phyloP scores from a whole-genome alignment of 2,797 vertebrate species.

The Sebastes minor region DNA sequence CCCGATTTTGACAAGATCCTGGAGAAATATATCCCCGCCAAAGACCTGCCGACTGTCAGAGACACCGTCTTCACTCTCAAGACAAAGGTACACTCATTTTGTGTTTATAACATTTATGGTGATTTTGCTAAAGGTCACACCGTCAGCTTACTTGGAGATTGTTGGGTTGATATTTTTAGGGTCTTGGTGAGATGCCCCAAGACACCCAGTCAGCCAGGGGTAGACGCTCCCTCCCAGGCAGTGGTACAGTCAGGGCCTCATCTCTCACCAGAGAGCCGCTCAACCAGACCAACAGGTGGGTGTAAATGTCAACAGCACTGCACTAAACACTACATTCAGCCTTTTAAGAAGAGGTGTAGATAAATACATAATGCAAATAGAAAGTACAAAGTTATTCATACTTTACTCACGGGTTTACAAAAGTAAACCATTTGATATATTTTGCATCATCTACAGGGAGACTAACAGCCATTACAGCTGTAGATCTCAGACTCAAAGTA shows the following conservation, averaged over 20 bases:
- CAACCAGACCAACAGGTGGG: conserved; percentile 83
- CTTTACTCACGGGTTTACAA: not conserved
- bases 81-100: conserved; percentile 84
- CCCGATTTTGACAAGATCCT: conserved; percentile 90
- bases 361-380: not conserved
- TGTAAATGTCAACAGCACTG: not conserved
- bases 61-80: conserved; percentile 87
- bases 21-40: conserved; percentile 87
- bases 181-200: conserved; percentile 89
- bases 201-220: conserved; percentile 90
- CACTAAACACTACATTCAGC: not conserved
- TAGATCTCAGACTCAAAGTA: conserved; percentile 80
- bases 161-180: conserved; percentile 75
- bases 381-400: not conserved
- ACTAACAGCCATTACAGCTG: conserved; percentile 70
- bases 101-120: not conserved
- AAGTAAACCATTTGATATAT: not conserved
- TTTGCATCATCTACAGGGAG: conserved; percentile 61
- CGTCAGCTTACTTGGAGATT: conserved; percentile 11
- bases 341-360: not conserved
- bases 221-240: conserved; percentile 86
- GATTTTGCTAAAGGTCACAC: not conserved
- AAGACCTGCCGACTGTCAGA: conserved; percentile 89
- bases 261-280: conserved; percentile 87
- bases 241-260: conserved; percentile 84